These are phyloP conservation scores for Syrrhaptes paradoxus DNA, from an alignment of 2,113 vertebrate species.

Conservation along the genomic window DNA sequence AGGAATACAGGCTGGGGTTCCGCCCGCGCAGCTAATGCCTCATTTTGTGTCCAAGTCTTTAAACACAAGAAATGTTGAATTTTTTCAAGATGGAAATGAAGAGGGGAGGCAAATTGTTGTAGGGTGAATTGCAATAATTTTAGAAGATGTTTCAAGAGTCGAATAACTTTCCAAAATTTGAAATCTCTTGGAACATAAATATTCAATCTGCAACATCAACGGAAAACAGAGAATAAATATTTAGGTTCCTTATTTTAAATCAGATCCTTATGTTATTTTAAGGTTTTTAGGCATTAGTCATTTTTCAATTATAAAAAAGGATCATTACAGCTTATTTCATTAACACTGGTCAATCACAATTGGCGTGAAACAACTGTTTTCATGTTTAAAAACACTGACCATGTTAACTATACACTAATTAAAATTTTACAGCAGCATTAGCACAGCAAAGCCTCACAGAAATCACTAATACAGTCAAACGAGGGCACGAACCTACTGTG, in stretches of 20 bases:
- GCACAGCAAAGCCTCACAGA: neutral
- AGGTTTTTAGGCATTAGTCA: neutral
- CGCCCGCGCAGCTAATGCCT: neutral
- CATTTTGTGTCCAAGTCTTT: neutral
- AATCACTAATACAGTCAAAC: conserved; percentile 1
- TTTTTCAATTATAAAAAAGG: neutral
- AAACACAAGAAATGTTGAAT: no score
- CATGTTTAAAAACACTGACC: neutral
- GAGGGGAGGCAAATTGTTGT: neutral
- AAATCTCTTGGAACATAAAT: neutral
- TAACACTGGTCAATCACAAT: neutral
- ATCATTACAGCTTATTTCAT: neutral
- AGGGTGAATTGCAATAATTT: neutral
- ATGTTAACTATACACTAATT: neutral
- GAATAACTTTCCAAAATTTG: neutral
- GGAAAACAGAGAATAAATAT: neutral
- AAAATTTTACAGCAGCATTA: neutral
- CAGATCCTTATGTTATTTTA: neutral
- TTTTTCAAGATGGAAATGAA: neutral
- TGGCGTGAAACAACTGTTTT: neutral
- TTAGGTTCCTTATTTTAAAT: neutral
- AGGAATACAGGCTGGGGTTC: neutral
- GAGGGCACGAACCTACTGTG: neutral
- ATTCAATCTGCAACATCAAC: neutral
- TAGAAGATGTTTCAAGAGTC: neutral